Evolutionary conservation across 2,113 vertebrate genomes (phyloP), one percentile per base, ranked within the genome.

Genomic region (Callipepla squamata): DNA sequence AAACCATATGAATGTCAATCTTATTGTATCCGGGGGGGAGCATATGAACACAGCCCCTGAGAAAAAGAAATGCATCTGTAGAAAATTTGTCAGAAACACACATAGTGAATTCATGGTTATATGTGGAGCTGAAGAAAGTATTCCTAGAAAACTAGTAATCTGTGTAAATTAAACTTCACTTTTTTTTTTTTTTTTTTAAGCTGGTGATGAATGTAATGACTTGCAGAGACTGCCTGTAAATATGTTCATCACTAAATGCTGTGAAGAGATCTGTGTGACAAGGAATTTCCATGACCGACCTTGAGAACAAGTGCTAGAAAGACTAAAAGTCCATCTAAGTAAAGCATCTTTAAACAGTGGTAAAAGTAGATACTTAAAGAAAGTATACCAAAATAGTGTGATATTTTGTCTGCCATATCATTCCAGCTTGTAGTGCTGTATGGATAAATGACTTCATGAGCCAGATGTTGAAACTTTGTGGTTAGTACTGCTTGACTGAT

Each of bases 401-500:
- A 26, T 94, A 87, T 87, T 93, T 93, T 93, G 62, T 81, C 91
- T 91, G 51, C 78, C 68, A 8, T 76, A 76, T 89, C 53, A 84
- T 84, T 84, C 53, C n/a, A 61, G 15, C 17, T 81, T 85, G 61
- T 61, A 92, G 21, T 55, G 23, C 51, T 5, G 0, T 84, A 44
- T 40, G 84, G 89, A 79, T 92, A 91, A 94, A 77, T 79, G 62
- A 92, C 69, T 87, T 68, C 94, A 65, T 94, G 81, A 93, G 16
- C 66, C 93, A 96, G 84, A 89, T 92, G 87, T 90, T 93, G 57
- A 68, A 79, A 85, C 66, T 92, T 65, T 79, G 75, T 87, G 84
- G 77, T 94, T 89, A 87, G 69, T 63, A 65, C 26, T 89, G 62
- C 62, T 81, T 91, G 84, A 94, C 17, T 84, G 77, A 92, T 94